Evolutionary conservation across 2,113 vertebrate species (phyloP).

Genomic region (Muscicapa adusta): DNA sequence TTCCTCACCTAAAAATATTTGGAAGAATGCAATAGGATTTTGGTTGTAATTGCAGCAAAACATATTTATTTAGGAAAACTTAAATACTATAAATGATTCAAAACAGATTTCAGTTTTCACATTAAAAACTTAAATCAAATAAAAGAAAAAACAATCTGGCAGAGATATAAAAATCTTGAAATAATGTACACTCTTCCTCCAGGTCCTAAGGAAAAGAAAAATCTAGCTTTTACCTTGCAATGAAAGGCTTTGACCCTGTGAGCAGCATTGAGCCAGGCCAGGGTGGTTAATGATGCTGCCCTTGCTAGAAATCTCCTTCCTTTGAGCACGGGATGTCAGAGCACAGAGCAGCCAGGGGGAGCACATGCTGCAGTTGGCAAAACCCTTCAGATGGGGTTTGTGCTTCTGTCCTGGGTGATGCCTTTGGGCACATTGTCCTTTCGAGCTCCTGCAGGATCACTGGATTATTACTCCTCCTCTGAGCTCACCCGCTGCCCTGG

Average conservation of each 20-base stretch:
- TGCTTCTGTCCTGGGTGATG: background rate
- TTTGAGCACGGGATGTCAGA: background rate
- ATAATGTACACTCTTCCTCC: background rate
- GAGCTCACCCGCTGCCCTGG: background rate
- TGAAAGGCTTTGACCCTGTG: background rate
- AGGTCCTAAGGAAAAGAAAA: background rate
- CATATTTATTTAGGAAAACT: background rate
- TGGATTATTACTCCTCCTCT: background rate
- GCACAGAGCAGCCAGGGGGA: background rate
- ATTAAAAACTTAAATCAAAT: background rate
- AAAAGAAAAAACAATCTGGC: background rate
- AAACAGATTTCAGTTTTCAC: background rate
- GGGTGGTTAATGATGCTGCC: background rate
- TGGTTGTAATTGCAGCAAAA: background rate
- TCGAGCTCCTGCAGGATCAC: background rate
- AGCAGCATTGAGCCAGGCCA: background rate
- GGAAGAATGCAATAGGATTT: background rate
- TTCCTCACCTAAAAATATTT: background rate
- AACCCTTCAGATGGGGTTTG: background rate
- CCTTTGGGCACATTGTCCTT: background rate
- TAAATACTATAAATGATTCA: background rate
- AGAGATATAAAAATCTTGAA: background rate
- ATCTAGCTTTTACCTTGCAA: background rate
- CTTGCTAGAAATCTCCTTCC: background rate
- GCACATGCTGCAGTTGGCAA: background rate